Conservation (phyloP, 2,797 vertebrate species). For the Emydoidea blandingii region DNA sequence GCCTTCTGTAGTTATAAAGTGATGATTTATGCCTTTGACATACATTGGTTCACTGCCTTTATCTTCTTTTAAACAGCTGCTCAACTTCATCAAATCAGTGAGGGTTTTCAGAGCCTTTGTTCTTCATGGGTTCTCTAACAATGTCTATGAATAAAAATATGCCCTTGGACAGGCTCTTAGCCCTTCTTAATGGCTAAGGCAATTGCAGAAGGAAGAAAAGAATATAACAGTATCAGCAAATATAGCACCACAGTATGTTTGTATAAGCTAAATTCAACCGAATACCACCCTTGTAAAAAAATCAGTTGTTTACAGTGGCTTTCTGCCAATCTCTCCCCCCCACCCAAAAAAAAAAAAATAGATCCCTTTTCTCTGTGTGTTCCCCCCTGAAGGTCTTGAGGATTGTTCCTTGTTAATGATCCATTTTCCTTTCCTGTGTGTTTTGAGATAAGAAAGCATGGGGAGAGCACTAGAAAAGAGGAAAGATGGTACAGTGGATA, state of each 20-base stretch:
- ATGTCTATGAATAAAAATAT: constrained; percentile 54
- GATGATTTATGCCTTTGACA: neutral
- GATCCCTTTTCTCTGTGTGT: constrained; percentile 11
- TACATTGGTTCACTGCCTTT: neutral
- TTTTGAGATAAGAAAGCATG: neutral
- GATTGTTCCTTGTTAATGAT: neutral
- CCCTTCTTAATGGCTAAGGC: constrained; percentile 39
- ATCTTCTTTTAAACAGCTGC: neutral
- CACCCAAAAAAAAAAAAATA: constrained; percentile 35
- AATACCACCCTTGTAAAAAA: constrained; percentile 67
- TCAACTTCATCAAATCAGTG: neutral
- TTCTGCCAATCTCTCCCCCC: constrained; percentile 64
- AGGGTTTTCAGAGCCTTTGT: neutral
- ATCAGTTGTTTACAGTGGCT: constrained; percentile 60
- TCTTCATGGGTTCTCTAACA: constrained; percentile 12
- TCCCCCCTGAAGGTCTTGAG: constrained; percentile 33
- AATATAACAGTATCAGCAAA: constrained; percentile 66
- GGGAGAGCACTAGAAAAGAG: neutral
- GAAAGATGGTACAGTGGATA: neutral
- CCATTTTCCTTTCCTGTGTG: neutral
- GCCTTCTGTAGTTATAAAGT: neutral
- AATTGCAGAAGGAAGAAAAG: constrained; percentile 50
- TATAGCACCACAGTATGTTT: constrained; percentile 49
- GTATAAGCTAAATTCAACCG: constrained; percentile 57
- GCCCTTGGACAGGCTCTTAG: constrained; percentile 53